Conservation (phyloP, 2,113 vertebrate species). For the Sporophila hypoxantha region DNA sequence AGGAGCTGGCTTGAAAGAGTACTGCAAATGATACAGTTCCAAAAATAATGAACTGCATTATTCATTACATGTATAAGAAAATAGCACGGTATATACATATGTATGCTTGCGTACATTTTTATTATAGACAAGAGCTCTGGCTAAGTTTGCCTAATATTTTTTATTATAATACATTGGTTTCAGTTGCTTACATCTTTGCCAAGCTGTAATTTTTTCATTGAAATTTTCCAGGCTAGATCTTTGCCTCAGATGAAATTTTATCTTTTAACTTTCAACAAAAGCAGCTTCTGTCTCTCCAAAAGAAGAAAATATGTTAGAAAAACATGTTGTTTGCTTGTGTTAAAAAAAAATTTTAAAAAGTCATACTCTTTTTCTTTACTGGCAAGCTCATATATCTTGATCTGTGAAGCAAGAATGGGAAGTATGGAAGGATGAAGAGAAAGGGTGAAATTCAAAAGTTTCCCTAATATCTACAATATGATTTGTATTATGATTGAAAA, state of each 20-base stretch:
- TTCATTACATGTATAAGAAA: constrained; percentile 51
- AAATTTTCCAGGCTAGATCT: constrained; percentile 29
- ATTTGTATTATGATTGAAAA: background rate
- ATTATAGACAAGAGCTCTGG: constrained; percentile 17
- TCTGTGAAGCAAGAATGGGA: background rate
- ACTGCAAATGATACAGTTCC: constrained; percentile 51
- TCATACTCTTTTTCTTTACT: background rate
- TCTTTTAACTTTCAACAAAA: background rate
- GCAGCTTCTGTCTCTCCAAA: background rate
- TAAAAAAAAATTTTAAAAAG: background rate
- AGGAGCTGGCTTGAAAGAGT: constrained; percentile 46
- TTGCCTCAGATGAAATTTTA: constrained; percentile 1
- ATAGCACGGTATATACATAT: constrained; percentile 42
- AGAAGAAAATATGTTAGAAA: background rate
- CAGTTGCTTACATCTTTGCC: background rate
- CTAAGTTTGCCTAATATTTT: constrained; percentile 42
- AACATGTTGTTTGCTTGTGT: background rate
- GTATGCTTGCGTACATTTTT: constrained; percentile 31
- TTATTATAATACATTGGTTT: constrained; percentile 37
- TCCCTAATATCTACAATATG: background rate
- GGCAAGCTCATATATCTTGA: background rate
- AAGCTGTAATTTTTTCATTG: constrained; percentile 24
- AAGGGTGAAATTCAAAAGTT: background rate
- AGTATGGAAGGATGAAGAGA: background rate
- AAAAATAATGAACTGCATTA: constrained; percentile 64